Base-by-base conservation (phyloP, 2,888 invertebrate genomes). In the Antheraea assamensis region DNA sequence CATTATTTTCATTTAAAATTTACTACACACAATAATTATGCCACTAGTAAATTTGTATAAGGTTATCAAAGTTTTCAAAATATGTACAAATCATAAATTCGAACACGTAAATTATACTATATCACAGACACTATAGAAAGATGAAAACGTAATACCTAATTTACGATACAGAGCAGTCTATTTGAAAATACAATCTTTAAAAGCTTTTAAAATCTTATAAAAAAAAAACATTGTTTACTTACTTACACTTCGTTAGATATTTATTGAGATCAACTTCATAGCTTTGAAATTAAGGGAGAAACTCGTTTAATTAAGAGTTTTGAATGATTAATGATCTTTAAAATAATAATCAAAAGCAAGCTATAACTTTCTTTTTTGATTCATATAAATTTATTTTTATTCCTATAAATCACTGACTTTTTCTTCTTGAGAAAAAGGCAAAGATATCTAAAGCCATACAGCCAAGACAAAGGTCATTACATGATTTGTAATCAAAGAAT, bases 71-170 rank as follows among this genome's bases (percentile, higher is more conserved):
- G 82, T 88, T 90, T 88, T 88, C 78, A 87, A 91, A 90, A 86
- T 93, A 93, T 93, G 79, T 92, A 93, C 92, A 92, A 92, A 87
- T 90, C 86, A 83, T 89, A 87, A 86, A 84, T 85, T 84, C 82
- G 81, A 88, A 85, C 87, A 87, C 83, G 85, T 92, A 74, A 93
- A 93, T 93, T 92, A 93, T 91, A 90, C 92, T 93, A 93, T 94
- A 94, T 94, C 94, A 94, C 94, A 94, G 94, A 92, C 89, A 88
- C 94, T 94, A 94, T 90, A 92, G 86, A 93, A 88, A 92, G 89
- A 90, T 91, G 87, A 90, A 90, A 89, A 87, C 83, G 86, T 88
- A 87, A 84, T 81, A 80, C 81, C 88, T 91, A 90, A 83, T 77
- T 88, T 90, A 87, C 81, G 80, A 88, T 84, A 88, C 78, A 85